These are phyloP conservation scores for Conus ventricosus DNA, from an alignment of 1,140 invertebrate genomes.

Conservation along the genomic window DNA sequence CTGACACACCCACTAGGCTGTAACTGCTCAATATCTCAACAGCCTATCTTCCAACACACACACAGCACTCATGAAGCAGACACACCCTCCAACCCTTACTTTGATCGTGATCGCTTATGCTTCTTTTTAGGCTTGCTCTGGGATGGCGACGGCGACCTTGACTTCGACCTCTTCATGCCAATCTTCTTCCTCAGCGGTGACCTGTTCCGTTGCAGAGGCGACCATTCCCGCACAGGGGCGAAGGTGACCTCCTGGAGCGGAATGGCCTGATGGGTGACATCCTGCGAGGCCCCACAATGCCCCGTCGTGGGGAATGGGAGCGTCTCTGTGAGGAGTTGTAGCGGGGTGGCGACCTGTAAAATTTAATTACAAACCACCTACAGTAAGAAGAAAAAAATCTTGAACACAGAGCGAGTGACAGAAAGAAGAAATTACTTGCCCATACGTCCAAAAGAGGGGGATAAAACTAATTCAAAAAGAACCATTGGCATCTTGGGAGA, in stretches of 20 bases:
- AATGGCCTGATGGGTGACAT: constrained; percentile 44
- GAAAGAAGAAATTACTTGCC: too few species aligned
- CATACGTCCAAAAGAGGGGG: too few species aligned
- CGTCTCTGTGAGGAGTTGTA: constrained; percentile 28
- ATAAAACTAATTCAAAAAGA: too few species aligned
- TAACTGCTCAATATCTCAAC: too few species aligned
- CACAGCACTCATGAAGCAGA: too few species aligned
- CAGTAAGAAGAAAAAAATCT: too few species aligned
- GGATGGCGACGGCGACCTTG: constrained; percentile 38
- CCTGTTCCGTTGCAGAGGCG: constrained; percentile 39
- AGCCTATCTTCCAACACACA: too few species aligned
- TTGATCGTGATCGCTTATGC: constrained; percentile 33
- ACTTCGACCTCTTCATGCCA: constrained; percentile 39
- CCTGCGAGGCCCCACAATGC: constrained; percentile 19
- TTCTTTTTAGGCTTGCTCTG: constrained; percentile 55
- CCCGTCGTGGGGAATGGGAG: constrained; percentile 47
- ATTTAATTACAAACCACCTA: too few species aligned
- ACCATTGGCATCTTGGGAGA: too few species aligned
- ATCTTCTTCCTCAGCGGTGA: constrained; percentile 48
- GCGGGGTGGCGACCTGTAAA: constrained; percentile 35
- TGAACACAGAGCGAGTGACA: too few species aligned
- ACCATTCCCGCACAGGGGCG: constrained; percentile 27
- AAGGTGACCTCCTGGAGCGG: constrained; percentile 52
- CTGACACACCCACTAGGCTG: too few species aligned
- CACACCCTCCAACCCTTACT: constrained; percentile 1